A percentile compares a stretch with the other conserved stretches of the same genome.
Evolutionary conservation across 2,888 invertebrate genomes (phyloP).

Genomic region (Terebella lapidaria): DNA sequence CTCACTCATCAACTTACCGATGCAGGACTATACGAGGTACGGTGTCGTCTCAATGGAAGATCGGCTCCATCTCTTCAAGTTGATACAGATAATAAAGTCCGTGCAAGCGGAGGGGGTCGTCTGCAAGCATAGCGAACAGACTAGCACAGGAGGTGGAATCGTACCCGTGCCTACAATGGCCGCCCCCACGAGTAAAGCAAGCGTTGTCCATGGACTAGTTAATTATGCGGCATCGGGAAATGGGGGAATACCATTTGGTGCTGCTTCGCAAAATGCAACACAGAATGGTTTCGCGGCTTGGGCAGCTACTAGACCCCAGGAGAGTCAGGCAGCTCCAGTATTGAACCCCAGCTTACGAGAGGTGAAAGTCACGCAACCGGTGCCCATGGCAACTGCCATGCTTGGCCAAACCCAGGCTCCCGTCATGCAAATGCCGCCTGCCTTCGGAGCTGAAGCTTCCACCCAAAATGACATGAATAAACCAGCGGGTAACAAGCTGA

Average conservation of each 20-base stretch:
- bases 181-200: background rate
- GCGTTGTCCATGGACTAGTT: background rate
- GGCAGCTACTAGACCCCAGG: background rate
- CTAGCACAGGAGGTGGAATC: background rate
- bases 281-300: background rate
- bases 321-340: too few relatives aligned
- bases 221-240: too few relatives aligned
- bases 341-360: too few relatives aligned
- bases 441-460: too few relatives aligned
- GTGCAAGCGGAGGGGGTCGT: conserved; percentile 30
- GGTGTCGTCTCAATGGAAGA: conserved; percentile 43
- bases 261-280: background rate
- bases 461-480: background rate
- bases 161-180: background rate
- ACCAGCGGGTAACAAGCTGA: background rate
- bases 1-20: conserved; percentile 36
- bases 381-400: background rate
- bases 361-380: background rate
- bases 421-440: background rate
- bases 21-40: conserved; percentile 39
- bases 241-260: too few relatives aligned
- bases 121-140: conserved; percentile 6
- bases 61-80: conserved; percentile 38
- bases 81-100: conserved; percentile 45
- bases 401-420: background rate